Conservation (phyloP, 2,797 vertebrate species). For the Falco biarmicus region DNA sequence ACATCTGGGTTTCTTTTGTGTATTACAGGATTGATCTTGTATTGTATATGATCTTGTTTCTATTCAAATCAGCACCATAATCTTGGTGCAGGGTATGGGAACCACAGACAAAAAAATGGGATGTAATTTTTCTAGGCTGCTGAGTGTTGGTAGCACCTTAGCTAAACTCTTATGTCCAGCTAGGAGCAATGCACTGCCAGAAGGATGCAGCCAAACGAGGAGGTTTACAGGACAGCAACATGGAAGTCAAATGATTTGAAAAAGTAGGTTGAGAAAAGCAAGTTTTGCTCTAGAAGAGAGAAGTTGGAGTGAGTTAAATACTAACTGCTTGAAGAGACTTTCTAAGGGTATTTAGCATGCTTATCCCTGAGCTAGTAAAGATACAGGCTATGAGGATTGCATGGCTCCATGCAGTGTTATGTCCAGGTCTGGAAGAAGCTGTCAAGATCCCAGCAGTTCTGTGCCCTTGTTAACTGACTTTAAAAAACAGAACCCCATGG, state of each 20-base stretch:
- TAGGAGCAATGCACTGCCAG: background rate
- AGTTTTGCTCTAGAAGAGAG: background rate
- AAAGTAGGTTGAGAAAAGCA: background rate
- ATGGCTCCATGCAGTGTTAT: background rate
- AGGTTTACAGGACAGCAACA: background rate
- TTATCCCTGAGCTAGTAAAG: background rate
- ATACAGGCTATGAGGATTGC: background rate
- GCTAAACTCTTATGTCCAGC: background rate
- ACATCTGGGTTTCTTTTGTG: background rate
- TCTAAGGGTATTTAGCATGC: background rate
- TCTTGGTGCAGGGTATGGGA: background rate
- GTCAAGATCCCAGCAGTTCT: background rate
- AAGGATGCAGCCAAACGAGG: background rate
- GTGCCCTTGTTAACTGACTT: background rate
- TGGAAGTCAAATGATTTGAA: background rate
- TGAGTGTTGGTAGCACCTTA: background rate
- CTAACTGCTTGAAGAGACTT: background rate
- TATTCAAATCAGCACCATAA: background rate
- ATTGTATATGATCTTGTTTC: background rate
- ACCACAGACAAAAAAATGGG: rapidly evolving
- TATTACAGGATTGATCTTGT: background rate
- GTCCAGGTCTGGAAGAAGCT: background rate
- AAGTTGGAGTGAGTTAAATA: background rate
- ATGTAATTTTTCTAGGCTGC: background rate
- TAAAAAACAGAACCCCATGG: background rate